Conservation (phyloP, 2,797 vertebrate species). For the Silurus lanzhouensis region DNA sequence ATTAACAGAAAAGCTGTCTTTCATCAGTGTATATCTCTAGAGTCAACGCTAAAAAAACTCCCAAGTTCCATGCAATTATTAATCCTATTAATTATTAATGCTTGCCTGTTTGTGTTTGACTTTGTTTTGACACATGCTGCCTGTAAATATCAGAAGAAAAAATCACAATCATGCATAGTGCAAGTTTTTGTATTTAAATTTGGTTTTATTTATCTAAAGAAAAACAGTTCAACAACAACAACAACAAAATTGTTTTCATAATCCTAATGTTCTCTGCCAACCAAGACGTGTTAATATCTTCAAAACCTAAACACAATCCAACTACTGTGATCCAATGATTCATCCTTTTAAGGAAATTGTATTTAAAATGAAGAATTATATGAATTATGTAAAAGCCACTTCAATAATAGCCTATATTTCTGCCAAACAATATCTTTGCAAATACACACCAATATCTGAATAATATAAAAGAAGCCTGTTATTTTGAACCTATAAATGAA, state of each 20-base stretch:
- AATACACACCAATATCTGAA: background rate
- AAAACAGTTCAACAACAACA: background rate
- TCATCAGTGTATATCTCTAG: background rate
- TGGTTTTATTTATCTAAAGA: background rate
- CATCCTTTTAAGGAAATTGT: background rate
- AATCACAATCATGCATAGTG: no score
- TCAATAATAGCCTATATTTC: background rate
- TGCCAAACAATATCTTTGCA: background rate
- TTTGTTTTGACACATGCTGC: conserved; percentile 9
- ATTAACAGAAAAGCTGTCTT: conserved; percentile 1
- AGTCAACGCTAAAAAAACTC: background rate
- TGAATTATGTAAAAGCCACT: background rate
- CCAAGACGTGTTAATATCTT: background rate
- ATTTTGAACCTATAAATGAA: background rate
- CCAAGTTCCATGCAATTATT: background rate
- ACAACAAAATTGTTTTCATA: background rate
- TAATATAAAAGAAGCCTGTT: background rate
- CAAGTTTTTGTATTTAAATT: background rate
- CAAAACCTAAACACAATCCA: background rate
- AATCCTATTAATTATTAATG: conserved; percentile 7
- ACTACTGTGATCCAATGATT: no score
- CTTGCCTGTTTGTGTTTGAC: background rate
- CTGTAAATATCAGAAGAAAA: background rate
- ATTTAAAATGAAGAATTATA: background rate
- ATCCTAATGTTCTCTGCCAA: background rate